These are phyloP conservation scores for Puntigrus tetrazona DNA, from an alignment of 2,113 vertebrate genomes.

Conservation along the genomic window DNA sequence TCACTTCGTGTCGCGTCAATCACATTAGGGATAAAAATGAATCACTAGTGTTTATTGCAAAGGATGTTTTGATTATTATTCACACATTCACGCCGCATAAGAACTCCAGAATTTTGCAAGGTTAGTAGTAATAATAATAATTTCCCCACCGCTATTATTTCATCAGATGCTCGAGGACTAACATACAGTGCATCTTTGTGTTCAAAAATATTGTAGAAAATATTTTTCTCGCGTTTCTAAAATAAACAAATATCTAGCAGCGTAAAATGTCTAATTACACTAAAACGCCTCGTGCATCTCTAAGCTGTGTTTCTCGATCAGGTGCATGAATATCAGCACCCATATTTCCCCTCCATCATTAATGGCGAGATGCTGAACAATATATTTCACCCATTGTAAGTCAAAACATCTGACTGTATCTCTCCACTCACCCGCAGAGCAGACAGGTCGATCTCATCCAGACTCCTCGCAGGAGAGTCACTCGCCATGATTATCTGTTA, in stretches of 20 bases:
- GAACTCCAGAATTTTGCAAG: not conserved
- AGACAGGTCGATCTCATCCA: conserved; percentile 97
- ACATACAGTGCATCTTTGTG: not conserved
- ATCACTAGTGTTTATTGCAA: not conserved
- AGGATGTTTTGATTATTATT: not conserved
- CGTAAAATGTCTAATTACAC: not conserved
- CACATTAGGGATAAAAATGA: not conserved
- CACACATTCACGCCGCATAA: conserved; percentile 4
- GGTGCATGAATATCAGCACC: conserved; percentile 45
- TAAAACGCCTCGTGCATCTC: not conserved
- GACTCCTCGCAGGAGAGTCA: conserved; percentile 93
- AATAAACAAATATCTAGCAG: not conserved
- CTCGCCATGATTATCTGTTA: conserved; percentile 88
- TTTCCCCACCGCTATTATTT: not conserved
- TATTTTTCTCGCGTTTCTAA: not conserved
- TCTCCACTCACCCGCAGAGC: conserved; percentile 85
- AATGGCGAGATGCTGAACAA: conserved; percentile 40
- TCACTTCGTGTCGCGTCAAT: not conserved
- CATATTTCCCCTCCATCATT: conserved; percentile 40
- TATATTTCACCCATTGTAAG: conserved; percentile 39
- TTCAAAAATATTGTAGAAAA: not conserved
- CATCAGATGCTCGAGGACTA: not conserved
- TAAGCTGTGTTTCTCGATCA: conserved; percentile 31
- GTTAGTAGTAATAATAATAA: not conserved
- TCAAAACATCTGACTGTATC: conserved; percentile 8